Evolutionary conservation across 35 echinoderm and acorn worm species (phyloP), one percentile per base, ranked within the genome.

Genomic region (Stichopus chloronotus): DNA sequence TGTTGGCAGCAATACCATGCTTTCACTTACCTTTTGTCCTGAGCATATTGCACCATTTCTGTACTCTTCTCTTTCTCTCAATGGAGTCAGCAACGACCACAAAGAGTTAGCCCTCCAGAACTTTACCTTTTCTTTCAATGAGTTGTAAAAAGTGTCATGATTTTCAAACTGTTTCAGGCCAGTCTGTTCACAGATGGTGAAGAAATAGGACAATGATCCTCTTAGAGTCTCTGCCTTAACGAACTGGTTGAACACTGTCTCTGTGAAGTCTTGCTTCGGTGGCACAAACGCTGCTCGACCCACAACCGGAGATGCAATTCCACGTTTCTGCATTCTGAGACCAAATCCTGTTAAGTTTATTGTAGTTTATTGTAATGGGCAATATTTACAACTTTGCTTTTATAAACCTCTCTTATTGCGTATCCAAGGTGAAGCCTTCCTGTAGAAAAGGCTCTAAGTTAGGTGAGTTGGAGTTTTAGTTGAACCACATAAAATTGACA

Each of bases 201-300:
- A 85, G 53, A 85, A 85, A 56, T 25, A 21, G 17, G 56, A 54
- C 16, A 85, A 17, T 55, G 53, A 9, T 58, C 56, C 82, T 85
- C 57, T 55, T 19, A 85, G n/a, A 58, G 19, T 85, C 8, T 85
- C 19, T 21, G 82, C 82, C 57, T 85, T 85, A 5, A 88, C 86
- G 61, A 88, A 88, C 58, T 88, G 86, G 61, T 88, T 88, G n/a
- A 88, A 88, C 13, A 60, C 19, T 22, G 86, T 88, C 21, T 88
- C 86, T 24, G 86, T 88, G 43, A 88, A 88, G 58, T 88, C 86
- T 30, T 88, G 86, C 61, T 17, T 58, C 24, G 86, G 86, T 25
- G 86, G 86, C 25, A 88, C 86, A 21, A 58, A 88, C 6, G 57
- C 86, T n/a, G 57, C 86, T 55, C 84, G 14, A 20, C 84, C 84